Evolutionary conservation across 2,797 vertebrate species (phyloP).

Genomic region (Hypotaenidia okinawae): DNA sequence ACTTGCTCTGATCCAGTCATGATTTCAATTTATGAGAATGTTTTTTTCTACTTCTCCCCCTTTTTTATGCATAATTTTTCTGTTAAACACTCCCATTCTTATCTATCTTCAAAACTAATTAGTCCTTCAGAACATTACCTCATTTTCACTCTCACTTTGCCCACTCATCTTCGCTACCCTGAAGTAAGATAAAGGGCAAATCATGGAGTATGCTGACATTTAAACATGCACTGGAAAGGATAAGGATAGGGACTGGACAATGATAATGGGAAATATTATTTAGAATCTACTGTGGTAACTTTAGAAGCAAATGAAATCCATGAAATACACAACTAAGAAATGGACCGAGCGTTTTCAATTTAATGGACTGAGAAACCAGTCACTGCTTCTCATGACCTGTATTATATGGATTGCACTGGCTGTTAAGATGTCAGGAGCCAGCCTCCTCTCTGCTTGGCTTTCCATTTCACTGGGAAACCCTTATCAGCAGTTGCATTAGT

Average conservation of each 20-base stretch:
- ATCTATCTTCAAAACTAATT: neutral
- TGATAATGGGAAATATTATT: neutral
- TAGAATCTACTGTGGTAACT: neutral
- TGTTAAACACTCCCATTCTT: neutral
- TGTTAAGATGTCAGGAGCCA: neutral
- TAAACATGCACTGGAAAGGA: neutral
- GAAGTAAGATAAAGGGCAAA: neutral
- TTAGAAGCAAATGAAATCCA: neutral
- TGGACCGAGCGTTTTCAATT: fast-evolving
- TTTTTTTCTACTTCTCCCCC: fast-evolving
- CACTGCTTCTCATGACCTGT: neutral
- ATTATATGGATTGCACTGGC: neutral
- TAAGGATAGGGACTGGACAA: neutral
- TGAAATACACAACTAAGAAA: neutral
- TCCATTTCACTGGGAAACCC: neutral
- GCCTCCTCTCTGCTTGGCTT: neutral
- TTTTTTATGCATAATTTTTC: neutral
- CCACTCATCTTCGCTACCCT: neutral
- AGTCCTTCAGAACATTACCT: neutral
- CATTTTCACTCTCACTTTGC: neutral
- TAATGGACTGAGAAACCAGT: neutral
- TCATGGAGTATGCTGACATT: neutral
- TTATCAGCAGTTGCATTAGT: neutral
- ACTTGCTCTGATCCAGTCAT: neutral
- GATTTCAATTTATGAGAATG: neutral